Percentiles rank a stretch among this genome's conserved stretches.
These are phyloP conservation scores for Mugil cephalus DNA, from an alignment of 2,113 vertebrate genomes.

Conservation along the genomic window DNA sequence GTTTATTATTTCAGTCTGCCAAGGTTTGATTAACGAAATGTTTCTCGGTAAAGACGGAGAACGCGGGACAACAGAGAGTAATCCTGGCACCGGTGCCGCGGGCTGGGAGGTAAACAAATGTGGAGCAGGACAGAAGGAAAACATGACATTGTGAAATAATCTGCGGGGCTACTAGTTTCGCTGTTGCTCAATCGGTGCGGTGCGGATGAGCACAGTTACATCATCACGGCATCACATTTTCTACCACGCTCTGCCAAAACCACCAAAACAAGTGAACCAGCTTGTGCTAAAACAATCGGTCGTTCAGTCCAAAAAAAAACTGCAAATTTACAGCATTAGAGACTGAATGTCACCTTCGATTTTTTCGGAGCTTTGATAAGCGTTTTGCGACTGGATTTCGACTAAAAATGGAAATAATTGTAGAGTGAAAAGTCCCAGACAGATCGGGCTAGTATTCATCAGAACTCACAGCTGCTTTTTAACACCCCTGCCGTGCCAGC, in stretches of 20 bases:
- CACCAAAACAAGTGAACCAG: neutral
- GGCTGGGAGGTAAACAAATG: slow-evolving; percentile 48
- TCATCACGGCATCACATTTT: slow-evolving; percentile 36
- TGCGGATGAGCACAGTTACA: slow-evolving; percentile 39
- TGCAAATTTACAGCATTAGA: too few relatives aligned
- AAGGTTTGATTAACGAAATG: slow-evolving; percentile 35
- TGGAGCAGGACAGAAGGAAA: slow-evolving; percentile 36
- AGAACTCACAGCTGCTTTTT: slow-evolving; percentile 50
- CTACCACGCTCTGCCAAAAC: slow-evolving; percentile 7
- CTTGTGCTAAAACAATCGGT: neutral
- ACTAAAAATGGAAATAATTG: slow-evolving; percentile 2
- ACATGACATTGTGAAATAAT: slow-evolving; percentile 64
- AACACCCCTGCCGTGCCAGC: slow-evolving; percentile 43
- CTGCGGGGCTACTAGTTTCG: slow-evolving; percentile 25
- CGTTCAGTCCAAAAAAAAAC: too few relatives aligned
- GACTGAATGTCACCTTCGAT: neutral
- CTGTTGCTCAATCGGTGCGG: slow-evolving; percentile 59
- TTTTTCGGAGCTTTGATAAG: neutral
- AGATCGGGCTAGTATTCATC: slow-evolving; percentile 9
- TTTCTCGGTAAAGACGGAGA: slow-evolving; percentile 22
- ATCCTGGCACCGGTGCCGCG: too few relatives aligned
- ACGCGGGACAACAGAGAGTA: slow-evolving; percentile 15
- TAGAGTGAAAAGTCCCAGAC: neutral
- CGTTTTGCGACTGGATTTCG: neutral
- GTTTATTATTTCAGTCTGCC: slow-evolving; percentile 14